Base-by-base conservation (phyloP, 2,797 vertebrate genomes). In the Nothura maculosa region DNA sequence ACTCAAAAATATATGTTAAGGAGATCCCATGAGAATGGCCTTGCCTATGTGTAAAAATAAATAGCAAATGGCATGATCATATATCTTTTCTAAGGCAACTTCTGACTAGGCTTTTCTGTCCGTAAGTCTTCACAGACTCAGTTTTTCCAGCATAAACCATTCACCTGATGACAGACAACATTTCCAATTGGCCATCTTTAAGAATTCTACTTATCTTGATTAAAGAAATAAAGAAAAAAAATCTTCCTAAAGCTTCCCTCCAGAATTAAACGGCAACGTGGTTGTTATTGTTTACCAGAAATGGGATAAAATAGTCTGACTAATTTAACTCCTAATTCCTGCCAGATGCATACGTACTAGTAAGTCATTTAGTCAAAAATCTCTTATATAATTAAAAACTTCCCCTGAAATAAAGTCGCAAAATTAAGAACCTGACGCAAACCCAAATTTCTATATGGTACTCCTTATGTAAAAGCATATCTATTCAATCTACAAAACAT, bases 11-110 rank as follows among this genome's bases (percentile, higher is more conserved):
- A 21, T 1, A 57, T 27, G 50, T 55, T 75, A 83, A 90, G 11
- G 60, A 74, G 67, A 40, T 10, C 7, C 12, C 34, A 42, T 30
- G 6, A 94, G 61, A 94, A 79, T 8, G 8, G 15, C 14, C n/a
- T 86, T 45, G 67, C 83, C 64, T 61, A 50, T 73, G 11, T 24
- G 30, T 19, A 62, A 32, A 81, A 87, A 92, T 21, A 95, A 94
- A 81, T 22, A 91, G 70, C 10, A 55, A 45, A 21, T 80, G 25
- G 94, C 88, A 60, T 73, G 91, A 95, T 21, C 7, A 61, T 75
- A 27, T 81, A 63, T 64, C n/a, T 74, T 36, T 40, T 58, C 36
- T 93, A 32, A 74, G 84, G 43, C 27, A 75, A 82, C 18, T 85
- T 82, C 27, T 77, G 42, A 90, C 19, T 52, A 42, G 18, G 9